These are phyloP conservation scores for Eira barbara DNA, from an alignment of 2,113 vertebrate genomes.

Conservation along the genomic window DNA sequence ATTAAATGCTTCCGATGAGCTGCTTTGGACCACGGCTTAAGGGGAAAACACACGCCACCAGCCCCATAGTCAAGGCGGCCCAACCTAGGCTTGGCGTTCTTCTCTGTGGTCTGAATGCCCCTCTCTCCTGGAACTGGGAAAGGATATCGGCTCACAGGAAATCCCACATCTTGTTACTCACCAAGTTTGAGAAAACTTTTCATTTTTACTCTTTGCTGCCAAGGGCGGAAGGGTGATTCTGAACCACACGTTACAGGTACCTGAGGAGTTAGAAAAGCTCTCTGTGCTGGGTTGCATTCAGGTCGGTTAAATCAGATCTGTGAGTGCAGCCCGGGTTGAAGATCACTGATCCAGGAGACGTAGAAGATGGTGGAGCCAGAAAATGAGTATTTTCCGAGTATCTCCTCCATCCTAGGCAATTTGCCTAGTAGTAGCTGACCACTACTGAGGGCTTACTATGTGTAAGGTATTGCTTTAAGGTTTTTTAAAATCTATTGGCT, in stretches of 20 bases:
- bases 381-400: not conserved
- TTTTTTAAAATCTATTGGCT: not conserved
- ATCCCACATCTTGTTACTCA: not conserved
- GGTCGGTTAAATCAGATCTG: not conserved
- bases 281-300: not conserved
- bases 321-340: not conserved
- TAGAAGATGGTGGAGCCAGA: not conserved
- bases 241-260: not conserved
- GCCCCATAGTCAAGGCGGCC: not conserved
- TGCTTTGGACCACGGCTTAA: not conserved
- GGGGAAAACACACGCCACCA: not conserved
- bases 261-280: not conserved
- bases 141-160: not conserved
- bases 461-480: not conserved
- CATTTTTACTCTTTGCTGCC: not conserved
- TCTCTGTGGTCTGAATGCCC: not conserved
- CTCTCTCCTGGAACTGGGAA: not conserved
- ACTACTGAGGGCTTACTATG: not conserved
- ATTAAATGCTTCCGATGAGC: not conserved
- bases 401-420: not conserved
- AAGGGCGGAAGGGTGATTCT: not conserved
- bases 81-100: not conserved
- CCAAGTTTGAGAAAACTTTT: not conserved
- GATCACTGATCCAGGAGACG: not conserved
- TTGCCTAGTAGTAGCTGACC: not conserved